phyloP scores from a whole-genome alignment of 2,113 vertebrate genomes.

The Rhagologus leucostigma region DNA sequence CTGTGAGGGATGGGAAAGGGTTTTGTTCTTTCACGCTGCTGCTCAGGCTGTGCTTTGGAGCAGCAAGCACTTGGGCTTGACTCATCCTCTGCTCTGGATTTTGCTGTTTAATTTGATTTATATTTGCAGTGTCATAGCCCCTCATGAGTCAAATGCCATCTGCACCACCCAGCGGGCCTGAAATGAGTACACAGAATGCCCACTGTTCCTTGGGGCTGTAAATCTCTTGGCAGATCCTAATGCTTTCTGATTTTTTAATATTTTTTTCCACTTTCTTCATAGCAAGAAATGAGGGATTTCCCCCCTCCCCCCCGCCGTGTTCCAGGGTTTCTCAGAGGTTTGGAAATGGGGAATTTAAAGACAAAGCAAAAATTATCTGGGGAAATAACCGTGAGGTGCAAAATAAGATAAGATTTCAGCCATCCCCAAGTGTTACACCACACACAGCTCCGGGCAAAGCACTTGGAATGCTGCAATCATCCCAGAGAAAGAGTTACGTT shows the following conservation, averaged over 20 bases:
- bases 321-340: neutral
- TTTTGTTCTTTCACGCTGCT: neutral
- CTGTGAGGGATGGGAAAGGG: neutral
- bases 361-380: neutral
- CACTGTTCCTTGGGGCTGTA: neutral
- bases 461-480: accelerated
- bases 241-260: neutral
- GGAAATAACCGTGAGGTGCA: neutral
- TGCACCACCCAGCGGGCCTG: neutral
- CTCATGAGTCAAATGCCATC: neutral
- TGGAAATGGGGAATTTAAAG: neutral
- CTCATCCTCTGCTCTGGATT: neutral
- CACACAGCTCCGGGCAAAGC: accelerated
- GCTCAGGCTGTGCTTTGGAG: neutral
- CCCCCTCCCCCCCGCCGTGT: accelerated
- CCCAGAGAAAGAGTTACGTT: no score
- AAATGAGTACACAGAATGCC: neutral
- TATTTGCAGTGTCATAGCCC: neutral
- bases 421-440: accelerated
- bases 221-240: neutral
- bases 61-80: neutral
- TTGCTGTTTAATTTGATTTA: neutral
- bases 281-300: neutral
- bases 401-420: neutral
- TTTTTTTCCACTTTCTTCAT: neutral